A percentile compares a stretch with the other conserved stretches of the same genome.
Conservation (phyloP, 2,113 vertebrate species). For the Nannobrachium achirus region DNA sequence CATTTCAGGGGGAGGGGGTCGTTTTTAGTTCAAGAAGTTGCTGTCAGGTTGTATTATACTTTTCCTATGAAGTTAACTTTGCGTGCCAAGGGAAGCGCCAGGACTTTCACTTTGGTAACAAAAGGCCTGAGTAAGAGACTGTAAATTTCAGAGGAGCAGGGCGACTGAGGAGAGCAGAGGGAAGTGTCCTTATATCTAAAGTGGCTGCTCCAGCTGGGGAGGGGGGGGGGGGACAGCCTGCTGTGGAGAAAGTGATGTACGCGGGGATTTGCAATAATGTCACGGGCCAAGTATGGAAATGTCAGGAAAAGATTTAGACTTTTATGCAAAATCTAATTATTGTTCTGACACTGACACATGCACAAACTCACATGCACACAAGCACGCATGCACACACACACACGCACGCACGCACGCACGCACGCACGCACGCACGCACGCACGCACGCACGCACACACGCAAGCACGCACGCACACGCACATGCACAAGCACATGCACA, state of each 20-base stretch:
- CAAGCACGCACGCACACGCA: not conserved
- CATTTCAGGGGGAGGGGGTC: constrained; percentile 25
- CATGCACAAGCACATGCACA: not conserved
- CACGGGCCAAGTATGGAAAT: constrained; percentile 34
- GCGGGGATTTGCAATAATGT: constrained; percentile 57
- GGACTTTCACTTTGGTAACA: not conserved
- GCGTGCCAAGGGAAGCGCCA: not conserved
- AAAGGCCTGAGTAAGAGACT: no score
- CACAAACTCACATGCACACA: not conserved
- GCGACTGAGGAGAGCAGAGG: no score
- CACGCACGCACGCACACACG: not conserved
- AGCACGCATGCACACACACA: not conserved
- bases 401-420: not conserved
- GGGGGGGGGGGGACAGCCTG: constrained; percentile 1
- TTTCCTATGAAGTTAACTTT: constrained; percentile 38
- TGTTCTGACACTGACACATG: constrained; percentile 36
- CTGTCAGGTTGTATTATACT: constrained; percentile 49
- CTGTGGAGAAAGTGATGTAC: constrained; percentile 32
- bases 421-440: not conserved
- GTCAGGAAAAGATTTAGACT: constrained; percentile 25
- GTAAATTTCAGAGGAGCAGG: no score
- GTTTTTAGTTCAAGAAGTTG: constrained; percentile 39
- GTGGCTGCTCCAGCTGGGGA: no score
- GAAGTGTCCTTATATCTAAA: no score
- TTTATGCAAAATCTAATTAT: constrained; percentile 46